Percentiles rank a stretch among this genome's conserved stretches.
phyloP scores from a whole-genome alignment of 2,797 vertebrate species.

The Threskiornis aethiopicus region DNA sequence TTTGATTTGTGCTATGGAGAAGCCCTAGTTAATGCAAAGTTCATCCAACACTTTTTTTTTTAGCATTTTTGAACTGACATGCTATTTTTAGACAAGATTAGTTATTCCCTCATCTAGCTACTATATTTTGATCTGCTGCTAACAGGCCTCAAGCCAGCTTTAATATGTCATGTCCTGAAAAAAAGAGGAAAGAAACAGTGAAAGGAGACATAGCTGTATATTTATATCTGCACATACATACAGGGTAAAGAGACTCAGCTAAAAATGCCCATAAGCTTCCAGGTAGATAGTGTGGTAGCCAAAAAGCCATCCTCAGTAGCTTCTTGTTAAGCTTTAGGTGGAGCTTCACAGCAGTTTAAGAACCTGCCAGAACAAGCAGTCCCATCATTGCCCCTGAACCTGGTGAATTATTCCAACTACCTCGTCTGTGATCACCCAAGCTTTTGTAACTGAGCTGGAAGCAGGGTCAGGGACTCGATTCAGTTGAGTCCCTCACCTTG shows the following conservation, averaged over 20 bases:
- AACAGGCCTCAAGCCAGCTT: neutral
- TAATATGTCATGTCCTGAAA: neutral
- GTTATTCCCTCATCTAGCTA: neutral
- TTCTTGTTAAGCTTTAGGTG: neutral
- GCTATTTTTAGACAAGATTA: constrained; percentile 4
- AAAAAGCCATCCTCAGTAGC: neutral
- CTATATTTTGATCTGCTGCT: constrained; percentile 27
- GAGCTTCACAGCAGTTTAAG: neutral
- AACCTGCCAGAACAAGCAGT: neutral
- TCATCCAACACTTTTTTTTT: neutral
- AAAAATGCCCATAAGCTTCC: neutral
- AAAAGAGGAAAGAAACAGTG: neutral
- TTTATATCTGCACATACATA: neutral
- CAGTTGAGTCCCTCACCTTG: neutral
- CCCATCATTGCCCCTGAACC: neutral
- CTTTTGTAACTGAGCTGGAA: neutral
- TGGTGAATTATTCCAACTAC: neutral
- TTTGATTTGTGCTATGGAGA: neutral
- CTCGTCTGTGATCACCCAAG: neutral
- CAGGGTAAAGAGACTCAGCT: neutral
- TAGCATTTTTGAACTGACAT: neutral
- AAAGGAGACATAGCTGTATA: neutral
- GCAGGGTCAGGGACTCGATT: neutral
- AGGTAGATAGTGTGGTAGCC: neutral
- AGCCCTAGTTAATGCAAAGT: neutral